phyloP scores from a whole-genome alignment of 2,113 vertebrate genomes.

The Notiomystis cincta region DNA sequence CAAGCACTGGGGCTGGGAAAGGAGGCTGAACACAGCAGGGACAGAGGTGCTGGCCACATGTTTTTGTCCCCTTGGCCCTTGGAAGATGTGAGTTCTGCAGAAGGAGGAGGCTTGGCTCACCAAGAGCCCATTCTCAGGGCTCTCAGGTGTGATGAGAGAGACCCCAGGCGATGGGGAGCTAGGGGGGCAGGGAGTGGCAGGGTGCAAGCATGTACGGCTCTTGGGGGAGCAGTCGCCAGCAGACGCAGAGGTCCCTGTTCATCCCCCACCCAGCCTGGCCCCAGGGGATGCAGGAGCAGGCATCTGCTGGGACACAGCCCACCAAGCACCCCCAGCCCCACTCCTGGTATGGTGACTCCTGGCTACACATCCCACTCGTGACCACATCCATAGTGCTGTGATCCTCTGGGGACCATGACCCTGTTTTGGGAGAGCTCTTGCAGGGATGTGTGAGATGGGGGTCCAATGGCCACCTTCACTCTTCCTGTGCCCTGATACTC shows the following conservation, averaged over 20 bases:
- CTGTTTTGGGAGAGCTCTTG: neutral
- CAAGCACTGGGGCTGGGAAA: neutral
- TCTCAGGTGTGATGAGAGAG: neutral
- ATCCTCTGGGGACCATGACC: neutral
- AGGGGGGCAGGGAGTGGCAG: neutral
- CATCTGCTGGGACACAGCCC: neutral
- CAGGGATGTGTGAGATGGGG: neutral
- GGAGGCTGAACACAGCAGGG: neutral
- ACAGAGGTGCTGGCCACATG: neutral
- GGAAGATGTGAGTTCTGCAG: neutral
- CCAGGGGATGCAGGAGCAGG: neutral
- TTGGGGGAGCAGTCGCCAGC: neutral
- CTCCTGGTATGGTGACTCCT: neutral
- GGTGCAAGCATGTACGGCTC: rapidly evolving
- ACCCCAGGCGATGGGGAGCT: neutral
- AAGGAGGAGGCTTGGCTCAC: neutral
- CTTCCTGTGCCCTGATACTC: neutral
- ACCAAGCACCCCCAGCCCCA: neutral
- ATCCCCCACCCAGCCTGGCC: neutral
- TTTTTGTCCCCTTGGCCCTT: neutral
- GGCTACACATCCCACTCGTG: rapidly evolving
- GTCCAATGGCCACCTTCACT: neutral
- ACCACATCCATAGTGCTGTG: too few species aligned
- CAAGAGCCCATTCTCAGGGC: neutral
- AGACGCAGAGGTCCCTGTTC: neutral